Evolutionary conservation across 2,888 invertebrate genomes (phyloP), one percentile per base, ranked within the genome.

Genomic region (Allacma fusca): DNA sequence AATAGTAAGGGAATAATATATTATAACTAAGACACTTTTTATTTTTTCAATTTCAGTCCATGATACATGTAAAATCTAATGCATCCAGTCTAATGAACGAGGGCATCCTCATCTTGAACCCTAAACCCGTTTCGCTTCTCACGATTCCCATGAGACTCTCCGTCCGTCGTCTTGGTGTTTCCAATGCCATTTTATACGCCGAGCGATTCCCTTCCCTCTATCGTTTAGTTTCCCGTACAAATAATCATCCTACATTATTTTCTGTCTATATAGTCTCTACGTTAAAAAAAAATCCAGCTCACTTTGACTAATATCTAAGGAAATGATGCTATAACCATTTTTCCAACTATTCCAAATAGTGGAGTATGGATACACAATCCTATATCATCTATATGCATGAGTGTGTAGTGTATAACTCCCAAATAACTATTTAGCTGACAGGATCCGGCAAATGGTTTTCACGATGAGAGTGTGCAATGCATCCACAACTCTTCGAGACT

Each of bases 71-170:
- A 50, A 50, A 5, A 50, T 34, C 9, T 50, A 50, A 50, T 50
- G 9, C 50, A 50, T 50, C 50, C 50, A 50, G 50, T 12, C 50
- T 50, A 50, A 50, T 50, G 50, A 50, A 50, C 50, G 50, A 50
- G 50, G 50, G 50, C 50, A 50, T 50, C 50, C 50, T 50, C 50
- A 50, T 12, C 50, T 50, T 50, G 50, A 50, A 50, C 50, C n/a
- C 50, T 13, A 62, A 62, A 62, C 62, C 62, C 62, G 62, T 62
- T 62, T 62, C 62, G 62, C 62, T 62, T 62, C 62, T 62, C 62
- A 62, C 62, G 62, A 62, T 62, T 62, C 62, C 23, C 23, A 62
- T 23, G 62, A 62, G 2, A 62, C 24, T 24, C 19, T n/a, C 26
- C 23, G 62, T 23, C 26, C 23, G 62, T 23, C 62, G 21, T 62